Conservation (phyloP, 2,888 invertebrate genomes). For the Achlya flavicornis region DNA sequence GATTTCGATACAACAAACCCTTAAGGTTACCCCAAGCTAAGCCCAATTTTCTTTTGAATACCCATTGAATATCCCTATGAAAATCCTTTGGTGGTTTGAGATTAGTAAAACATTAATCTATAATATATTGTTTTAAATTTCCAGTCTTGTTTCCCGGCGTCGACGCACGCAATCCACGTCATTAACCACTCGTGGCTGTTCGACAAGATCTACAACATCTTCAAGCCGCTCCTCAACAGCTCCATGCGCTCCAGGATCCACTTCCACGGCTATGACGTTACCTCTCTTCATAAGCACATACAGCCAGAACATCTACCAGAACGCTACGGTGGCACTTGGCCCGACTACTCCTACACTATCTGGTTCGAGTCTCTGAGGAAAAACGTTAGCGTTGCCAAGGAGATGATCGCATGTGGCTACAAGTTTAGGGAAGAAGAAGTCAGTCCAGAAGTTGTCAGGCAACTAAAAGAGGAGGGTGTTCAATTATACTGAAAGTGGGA, state of each 20-base stretch:
- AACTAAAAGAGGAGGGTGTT: slow-evolving; percentile 65
- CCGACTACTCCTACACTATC: slow-evolving; percentile 88
- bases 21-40: too few relatives aligned
- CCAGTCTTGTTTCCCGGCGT: slow-evolving; percentile 89
- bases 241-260: slow-evolving; percentile 86
- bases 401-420: slow-evolving; percentile 86
- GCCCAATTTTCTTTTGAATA: too few relatives aligned
- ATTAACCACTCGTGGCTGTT: slow-evolving; percentile 93
- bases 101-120: too few relatives aligned
- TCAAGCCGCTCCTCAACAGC: slow-evolving; percentile 89
- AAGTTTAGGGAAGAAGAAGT: slow-evolving; percentile 77
- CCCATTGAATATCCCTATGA: too few relatives aligned
- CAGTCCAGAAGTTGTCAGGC: slow-evolving; percentile 61
- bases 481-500: slow-evolving; percentile 47
- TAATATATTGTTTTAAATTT: slow-evolving; percentile 30
- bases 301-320: slow-evolving; percentile 88
- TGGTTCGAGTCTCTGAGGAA: slow-evolving; percentile 87
- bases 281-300: slow-evolving; percentile 89
- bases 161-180: slow-evolving; percentile 89
- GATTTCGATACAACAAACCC: too few relatives aligned
- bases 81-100: too few relatives aligned
- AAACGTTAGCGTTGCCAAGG: slow-evolving; percentile 84
- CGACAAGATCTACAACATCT: slow-evolving; percentile 90
- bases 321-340: slow-evolving; percentile 87
- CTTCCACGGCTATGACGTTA: slow-evolving; percentile 89